phyloP scores from a whole-genome alignment of 1,140 invertebrate species.

The Leucophenga varia region DNA sequence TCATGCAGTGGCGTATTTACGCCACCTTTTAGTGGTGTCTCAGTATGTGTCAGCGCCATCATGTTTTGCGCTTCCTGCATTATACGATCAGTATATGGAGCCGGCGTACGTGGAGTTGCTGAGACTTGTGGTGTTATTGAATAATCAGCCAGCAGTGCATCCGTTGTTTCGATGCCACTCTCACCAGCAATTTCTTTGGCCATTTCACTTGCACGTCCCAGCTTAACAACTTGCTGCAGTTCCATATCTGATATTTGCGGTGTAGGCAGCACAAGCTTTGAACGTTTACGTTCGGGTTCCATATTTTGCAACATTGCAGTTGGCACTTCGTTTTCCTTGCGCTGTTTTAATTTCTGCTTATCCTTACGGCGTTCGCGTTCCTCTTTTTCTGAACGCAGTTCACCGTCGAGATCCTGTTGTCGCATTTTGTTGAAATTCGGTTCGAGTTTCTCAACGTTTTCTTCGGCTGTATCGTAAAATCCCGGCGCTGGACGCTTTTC shows the following conservation, averaged over 20 bases:
- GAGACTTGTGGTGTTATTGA: constrained; percentile 76
- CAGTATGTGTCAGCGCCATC: constrained; percentile 95
- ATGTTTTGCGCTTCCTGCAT: constrained; percentile 97
- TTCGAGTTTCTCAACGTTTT: constrained; percentile 82
- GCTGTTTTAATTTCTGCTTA: constrained; percentile 88
- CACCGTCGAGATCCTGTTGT: constrained; percentile 92
- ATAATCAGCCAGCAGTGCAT: constrained; percentile 90
- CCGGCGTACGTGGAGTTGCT: constrained; percentile 85
- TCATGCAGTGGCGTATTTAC: constrained; percentile 90
- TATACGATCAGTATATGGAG: constrained; percentile 70
- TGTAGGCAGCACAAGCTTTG: constrained; percentile 92
- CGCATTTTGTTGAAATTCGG: constrained; percentile 86
- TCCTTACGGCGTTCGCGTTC: constrained; percentile 87
- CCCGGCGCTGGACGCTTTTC: constrained; percentile 89
- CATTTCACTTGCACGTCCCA: constrained; percentile 92
- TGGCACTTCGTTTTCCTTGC: constrained; percentile 96
- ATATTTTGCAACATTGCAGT: constrained; percentile 85
- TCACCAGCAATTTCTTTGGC: constrained; percentile 89
- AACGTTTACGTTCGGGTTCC: constrained; percentile 90
- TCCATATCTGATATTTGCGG: constrained; percentile 96
- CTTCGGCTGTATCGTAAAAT: constrained; percentile 92
- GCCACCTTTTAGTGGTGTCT: constrained; percentile 96
- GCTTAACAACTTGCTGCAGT: constrained; percentile 91
- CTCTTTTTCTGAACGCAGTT: constrained; percentile 85
- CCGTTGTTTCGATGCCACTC: constrained; percentile 76